Evolutionary conservation across 2,113 vertebrate genomes (phyloP).

Genomic region (Plectropomus leopardus): DNA sequence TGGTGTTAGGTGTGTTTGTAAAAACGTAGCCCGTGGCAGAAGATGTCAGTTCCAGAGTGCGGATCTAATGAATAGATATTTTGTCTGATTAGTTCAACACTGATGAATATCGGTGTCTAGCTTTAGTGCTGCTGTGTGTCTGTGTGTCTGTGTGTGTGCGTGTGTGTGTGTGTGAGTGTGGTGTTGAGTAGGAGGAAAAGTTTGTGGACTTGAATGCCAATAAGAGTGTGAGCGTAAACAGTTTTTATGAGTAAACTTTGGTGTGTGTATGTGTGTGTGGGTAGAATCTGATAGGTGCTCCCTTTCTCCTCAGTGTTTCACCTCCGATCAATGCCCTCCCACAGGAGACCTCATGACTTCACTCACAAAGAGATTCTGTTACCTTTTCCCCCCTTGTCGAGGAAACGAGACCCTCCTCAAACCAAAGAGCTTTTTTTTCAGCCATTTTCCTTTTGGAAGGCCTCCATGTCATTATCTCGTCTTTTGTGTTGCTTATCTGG

Average conservation of each 20-base stretch:
- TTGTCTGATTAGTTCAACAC: conserved; percentile 37
- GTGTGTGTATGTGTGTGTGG: conserved; percentile 10
- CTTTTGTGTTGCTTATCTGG: conserved; percentile 54
- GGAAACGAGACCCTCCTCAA: conserved; percentile 77
- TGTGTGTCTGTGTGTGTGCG: conserved; percentile 15
- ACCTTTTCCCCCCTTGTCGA: conserved; percentile 68
- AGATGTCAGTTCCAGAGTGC: conserved; percentile 9
- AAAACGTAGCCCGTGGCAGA: conserved; percentile 25
- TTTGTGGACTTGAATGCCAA: conserved; percentile 56
- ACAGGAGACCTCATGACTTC: conserved; percentile 81
- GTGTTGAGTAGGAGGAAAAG: conserved; percentile 42
- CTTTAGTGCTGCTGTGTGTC: conserved; percentile 5
- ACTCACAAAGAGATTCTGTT: conserved; percentile 83
- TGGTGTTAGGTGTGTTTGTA: conserved; percentile 34
- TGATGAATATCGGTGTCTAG: conserved; percentile 42
- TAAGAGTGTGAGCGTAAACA: conserved; percentile 43
- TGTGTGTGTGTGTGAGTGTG: conserved; percentile 5
- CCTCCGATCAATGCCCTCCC: conserved; percentile 82
- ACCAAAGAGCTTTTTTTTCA: conserved; percentile 54
- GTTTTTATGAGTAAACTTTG: conserved; percentile 48
- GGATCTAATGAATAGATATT: conserved; percentile 49
- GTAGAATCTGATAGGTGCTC: conserved; percentile 73
- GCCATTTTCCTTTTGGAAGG: conserved; percentile 63
- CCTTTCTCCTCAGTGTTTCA: conserved; percentile 67
- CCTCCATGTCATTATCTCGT: conserved; percentile 59